Evolutionary conservation across 2,888 invertebrate species (phyloP).

Genomic region (Gastrophysa polygoni): DNA sequence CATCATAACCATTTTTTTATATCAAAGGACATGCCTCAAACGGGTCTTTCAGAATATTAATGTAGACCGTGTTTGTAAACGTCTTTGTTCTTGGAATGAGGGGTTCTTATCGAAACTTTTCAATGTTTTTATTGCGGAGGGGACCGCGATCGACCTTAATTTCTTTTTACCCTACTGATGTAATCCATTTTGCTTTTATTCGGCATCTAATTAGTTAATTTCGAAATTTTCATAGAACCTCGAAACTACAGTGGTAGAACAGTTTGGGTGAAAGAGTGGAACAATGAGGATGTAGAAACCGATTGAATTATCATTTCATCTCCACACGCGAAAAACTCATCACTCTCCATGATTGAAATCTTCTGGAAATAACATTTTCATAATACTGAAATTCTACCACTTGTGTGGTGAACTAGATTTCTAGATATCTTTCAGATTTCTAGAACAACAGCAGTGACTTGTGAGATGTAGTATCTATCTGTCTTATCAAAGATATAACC

Average conservation of each 20-base stretch:
- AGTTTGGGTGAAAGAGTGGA: background rate
- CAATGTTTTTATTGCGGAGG: constrained; percentile 53
- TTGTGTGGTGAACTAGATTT: too few relatives aligned
- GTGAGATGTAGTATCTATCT: too few relatives aligned
- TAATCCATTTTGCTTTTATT: constrained; percentile 47
- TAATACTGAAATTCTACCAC: too few relatives aligned
- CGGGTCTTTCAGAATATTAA: constrained; percentile 52
- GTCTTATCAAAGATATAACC: too few relatives aligned
- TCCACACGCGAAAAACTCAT: too few relatives aligned
- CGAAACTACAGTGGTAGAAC: constrained; percentile 3
- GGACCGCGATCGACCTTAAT: constrained; percentile 41
- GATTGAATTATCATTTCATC: too few relatives aligned
- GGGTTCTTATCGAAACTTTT: constrained; percentile 53
- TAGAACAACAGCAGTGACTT: too few relatives aligned
- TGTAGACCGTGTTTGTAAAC: constrained; percentile 54
- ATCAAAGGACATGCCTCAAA: constrained; percentile 47
- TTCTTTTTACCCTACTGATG: constrained; percentile 44
- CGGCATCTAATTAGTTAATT: constrained; percentile 52
- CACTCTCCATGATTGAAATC: too few relatives aligned
- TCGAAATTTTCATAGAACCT: constrained; percentile 38
- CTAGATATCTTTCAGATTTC: too few relatives aligned
- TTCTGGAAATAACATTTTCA: too few relatives aligned
- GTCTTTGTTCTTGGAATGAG: constrained; percentile 55
- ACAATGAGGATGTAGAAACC: too few relatives aligned
- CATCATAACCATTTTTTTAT: constrained; percentile 55